These are phyloP conservation scores for Mastigias papua DNA, from an alignment of 30 jellyfish, hydroid and myxozoan genomes.

Conservation along the genomic window DNA sequence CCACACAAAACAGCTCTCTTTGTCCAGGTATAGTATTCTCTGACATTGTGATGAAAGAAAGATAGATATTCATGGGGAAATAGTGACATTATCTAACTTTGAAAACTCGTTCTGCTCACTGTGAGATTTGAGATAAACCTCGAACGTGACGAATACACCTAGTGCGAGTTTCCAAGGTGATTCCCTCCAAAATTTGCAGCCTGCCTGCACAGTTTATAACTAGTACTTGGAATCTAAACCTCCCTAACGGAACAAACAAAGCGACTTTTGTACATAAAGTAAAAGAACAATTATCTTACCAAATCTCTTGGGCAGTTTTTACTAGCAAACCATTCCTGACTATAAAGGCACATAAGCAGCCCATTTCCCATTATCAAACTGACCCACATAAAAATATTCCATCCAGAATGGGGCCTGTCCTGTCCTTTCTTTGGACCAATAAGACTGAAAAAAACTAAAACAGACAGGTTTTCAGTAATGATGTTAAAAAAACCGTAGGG, in stretches of 20 bases:
- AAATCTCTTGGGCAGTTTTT: constrained; percentile 83
- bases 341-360: constrained; percentile 81
- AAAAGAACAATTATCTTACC: constrained; percentile 51
- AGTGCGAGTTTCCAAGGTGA: no score
- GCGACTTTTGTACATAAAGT: not conserved
- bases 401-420: constrained; percentile 65
- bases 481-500: no score
- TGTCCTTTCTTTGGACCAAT: constrained; percentile 83
- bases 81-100: no score
- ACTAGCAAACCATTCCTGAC: constrained; percentile 95
- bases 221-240: not conserved
- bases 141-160: no score
- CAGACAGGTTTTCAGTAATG: no score
- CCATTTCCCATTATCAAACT: constrained; percentile 88
- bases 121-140: no score
- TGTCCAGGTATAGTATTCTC: no score
- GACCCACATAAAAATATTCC: constrained; percentile 95
- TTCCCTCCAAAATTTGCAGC: no score
- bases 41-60: no score
- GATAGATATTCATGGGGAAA: no score
- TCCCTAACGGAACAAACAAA: not conserved
- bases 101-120: no score
- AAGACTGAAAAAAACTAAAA: constrained; percentile 72
- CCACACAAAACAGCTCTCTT: no score
- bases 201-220: not conserved